Base-by-base conservation (phyloP, 2,888 invertebrate genomes). In the Urechis unicinctus region DNA sequence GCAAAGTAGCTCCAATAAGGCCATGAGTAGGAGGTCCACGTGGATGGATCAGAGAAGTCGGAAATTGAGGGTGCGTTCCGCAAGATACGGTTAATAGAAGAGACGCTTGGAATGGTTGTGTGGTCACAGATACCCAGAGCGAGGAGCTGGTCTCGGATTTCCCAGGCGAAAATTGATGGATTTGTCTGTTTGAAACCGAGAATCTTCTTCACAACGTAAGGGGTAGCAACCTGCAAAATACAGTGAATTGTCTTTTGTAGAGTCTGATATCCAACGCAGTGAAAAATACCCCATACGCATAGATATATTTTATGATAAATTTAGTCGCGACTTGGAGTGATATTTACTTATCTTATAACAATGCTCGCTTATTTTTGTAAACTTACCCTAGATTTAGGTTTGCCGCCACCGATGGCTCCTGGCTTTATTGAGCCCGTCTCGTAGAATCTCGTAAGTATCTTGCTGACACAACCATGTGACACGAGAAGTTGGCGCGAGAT, bases 141-240 rank as follows among this genome's bases (percentile, higher is more conserved):
- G 53, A 94, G 85, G 62, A 95, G 82, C 68, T 90, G 86, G 78
- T 95, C 75, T 89, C 94, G 83, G 63, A 95, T 94, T 82, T 95
- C 95, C 93, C 94, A 95, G 9, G 94, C 94, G 78, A 95, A 94
- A 86, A 94, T 89, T 3, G 91, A 90, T 0, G 94, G 94, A 78
- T 94, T 93, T 77, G 94, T 92, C 73, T 91, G 91, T 77, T 95
- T 95, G 69, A 92, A 85, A 3, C 92, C 87, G 31, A 94, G 84
- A 66, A 96, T 95, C 81, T 92, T 91, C 81, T 92, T 89, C 17
- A 95, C 93, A 0, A 95, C 93, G 0, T 91, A 90, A 1, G 94
- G 94, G 2, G 95, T 94, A 60, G 94, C 93, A 61, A 94, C 94
- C 91, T 94, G 54, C 1, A 46, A 50, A 48, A 22, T 49, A 6